Evolutionary conservation across 2,113 vertebrate species (phyloP), one percentile per base, ranked within the genome.

Genomic region (Haemorhous mexicanus): DNA sequence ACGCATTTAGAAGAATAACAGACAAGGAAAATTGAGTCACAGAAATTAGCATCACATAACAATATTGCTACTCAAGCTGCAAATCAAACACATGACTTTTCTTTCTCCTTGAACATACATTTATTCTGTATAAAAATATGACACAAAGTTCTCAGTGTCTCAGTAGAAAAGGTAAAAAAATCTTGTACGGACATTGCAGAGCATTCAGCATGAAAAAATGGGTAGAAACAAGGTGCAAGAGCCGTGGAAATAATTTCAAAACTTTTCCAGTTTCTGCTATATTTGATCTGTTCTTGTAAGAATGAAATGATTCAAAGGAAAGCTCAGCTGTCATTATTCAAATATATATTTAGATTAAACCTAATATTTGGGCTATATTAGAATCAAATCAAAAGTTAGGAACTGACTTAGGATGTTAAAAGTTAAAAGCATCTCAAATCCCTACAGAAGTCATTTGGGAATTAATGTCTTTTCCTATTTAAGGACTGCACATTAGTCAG

Each of bases 361-460:
- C 64, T 84, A 78, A 81, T 19, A 62, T 52, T 74, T 72, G 21
- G 7, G 22, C 66, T 80, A 63, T 56, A 35, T 9, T 52, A 66
- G 13, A 95, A 82, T 84, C 70, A 87, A 83, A 93, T 63, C 22
- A 88, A 88, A 33, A 32, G 14, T n/a, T 90, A 90, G 43, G 81
- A 91, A 18, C 16, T 84, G 55, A 69, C 82, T 90, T 73, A 74
- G n/a, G 47, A 91, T 46, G 41, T 94, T 94, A 79, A 87, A 97
- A 81, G 62, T 92, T 94, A 90, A 97, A 95, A 96, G 17, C 41
- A 81, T 94, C 37, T 93, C 87, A 96, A 95, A 86, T 87, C 33
- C 49, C 49, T 59, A 24, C 21, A 79, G 58, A 84, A 50, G 18
- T 16, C 35, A 59, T 55, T 59, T 92, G 78, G 79, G 90, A 96